Evolutionary conservation across 2,113 vertebrate genomes (phyloP).

Genomic region (Actinemys pallida): DNA sequence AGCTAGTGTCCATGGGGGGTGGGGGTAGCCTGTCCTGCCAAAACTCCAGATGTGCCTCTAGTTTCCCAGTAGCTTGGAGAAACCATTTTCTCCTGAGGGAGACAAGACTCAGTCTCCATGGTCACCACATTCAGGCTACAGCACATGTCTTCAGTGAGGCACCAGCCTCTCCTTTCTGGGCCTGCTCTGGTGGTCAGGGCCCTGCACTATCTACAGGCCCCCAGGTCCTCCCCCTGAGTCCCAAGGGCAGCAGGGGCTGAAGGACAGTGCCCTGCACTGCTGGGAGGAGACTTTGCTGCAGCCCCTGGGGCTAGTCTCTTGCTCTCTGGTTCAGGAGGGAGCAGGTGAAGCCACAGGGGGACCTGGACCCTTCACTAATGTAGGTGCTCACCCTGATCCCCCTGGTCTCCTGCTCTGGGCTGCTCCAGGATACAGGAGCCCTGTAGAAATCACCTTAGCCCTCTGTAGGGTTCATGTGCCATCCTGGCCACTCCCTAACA

Average conservation of each 20-base stretch:
- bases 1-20: background rate
- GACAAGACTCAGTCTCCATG: background rate
- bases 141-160: background rate
- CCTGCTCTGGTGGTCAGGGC: background rate
- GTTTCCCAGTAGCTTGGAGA: background rate
- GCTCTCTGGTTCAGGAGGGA: background rate
- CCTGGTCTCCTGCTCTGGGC: background rate
- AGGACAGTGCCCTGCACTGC: background rate
- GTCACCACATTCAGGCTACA: background rate
- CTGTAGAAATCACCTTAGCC: background rate
- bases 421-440: rapidly evolving
- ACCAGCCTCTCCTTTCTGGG: rapidly evolving
- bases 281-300: background rate
- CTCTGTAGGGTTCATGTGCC: background rate
- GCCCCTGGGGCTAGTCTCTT: background rate
- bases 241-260: background rate
- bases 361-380: background rate
- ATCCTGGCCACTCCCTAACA: background rate
- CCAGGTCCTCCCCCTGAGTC: background rate
- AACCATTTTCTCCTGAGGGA: background rate
- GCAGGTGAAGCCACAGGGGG: background rate
- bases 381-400: background rate
- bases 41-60: background rate
- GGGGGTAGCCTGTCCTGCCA: background rate
- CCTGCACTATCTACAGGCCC: background rate